Percentiles rank a stretch among this genome's conserved stretches.
Evolutionary conservation across 2,888 invertebrate genomes (phyloP).

Genomic region (Callyntrura sp.): DNA sequence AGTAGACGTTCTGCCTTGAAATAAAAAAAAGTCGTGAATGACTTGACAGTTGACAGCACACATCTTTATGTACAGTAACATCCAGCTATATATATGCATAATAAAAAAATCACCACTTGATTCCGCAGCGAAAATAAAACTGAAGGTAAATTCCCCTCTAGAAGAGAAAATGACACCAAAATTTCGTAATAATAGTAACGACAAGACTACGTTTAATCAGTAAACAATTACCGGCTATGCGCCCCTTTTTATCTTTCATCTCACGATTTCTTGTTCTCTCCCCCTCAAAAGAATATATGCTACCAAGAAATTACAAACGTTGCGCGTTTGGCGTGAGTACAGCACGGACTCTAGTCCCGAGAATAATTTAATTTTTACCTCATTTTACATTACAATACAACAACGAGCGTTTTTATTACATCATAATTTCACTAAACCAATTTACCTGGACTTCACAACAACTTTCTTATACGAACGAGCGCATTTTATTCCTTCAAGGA

Average conservation of each 20-base stretch:
- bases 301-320: slow-evolving; percentile 32
- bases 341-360: background rate
- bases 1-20: background rate
- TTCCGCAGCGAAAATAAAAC: background rate
- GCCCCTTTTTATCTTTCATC: slow-evolving; percentile 34
- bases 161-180: slow-evolving; percentile 21
- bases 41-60: slow-evolving; percentile 17
- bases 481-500: background rate
- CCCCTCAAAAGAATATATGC: background rate
- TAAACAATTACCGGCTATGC: slow-evolving; percentile 53
- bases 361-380: background rate
- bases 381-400: background rate
- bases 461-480: background rate
- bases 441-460: background rate
- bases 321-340: background rate
- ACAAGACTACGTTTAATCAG: slow-evolving; percentile 50
- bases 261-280: slow-evolving; percentile 51
- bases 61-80: background rate
- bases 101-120: too few species aligned
- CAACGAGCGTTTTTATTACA: background rate
- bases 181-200: slow-evolving; percentile 42
- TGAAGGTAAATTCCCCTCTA: background rate
- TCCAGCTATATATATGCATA: background rate
- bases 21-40: slow-evolving; percentile 35
- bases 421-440: slow-evolving; percentile 6